Conservation (phyloP, 1,140 invertebrate species). For the Scaptomyza graminum region DNA sequence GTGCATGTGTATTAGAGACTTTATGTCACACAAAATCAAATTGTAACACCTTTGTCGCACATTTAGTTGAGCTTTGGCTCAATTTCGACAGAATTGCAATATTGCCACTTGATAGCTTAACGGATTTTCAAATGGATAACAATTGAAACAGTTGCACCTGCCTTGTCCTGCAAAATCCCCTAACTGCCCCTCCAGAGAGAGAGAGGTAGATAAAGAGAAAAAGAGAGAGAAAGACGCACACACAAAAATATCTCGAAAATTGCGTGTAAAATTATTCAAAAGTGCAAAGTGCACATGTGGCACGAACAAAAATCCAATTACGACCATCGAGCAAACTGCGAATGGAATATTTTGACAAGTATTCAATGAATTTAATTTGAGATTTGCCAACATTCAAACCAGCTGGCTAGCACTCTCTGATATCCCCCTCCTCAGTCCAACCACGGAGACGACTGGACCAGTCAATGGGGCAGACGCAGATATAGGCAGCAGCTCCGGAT, state of each 20-base stretch:
- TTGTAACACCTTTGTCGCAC: background rate
- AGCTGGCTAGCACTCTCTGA: conserved; percentile 25
- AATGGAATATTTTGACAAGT: conserved; percentile 79
- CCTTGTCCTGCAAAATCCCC: background rate
- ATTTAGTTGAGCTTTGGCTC: background rate
- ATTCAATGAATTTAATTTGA: conserved; percentile 81
- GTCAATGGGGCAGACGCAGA: conserved; percentile 28
- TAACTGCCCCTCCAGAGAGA: too few species aligned
- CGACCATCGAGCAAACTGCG: conserved; percentile 32
- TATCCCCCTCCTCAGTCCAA: conserved; percentile 3
- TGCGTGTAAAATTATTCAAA: conserved; percentile 55
- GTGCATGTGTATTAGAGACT: too few species aligned
- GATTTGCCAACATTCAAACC: conserved; percentile 56
- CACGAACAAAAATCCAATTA: conserved; percentile 71
- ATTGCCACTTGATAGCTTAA: conserved; percentile 23
- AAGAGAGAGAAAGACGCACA: background rate
- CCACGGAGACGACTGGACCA: conserved; percentile 32
- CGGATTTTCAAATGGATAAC: conserved; percentile 2
- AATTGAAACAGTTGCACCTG: conserved; percentile 4
- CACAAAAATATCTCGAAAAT: conserved; percentile 20
- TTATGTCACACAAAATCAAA: background rate
- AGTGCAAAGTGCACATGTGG: conserved; percentile 74
- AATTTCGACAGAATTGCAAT: conserved; percentile 8
- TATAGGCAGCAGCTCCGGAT: conserved; percentile 19
- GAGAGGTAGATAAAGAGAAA: too few species aligned